Evolutionary conservation across 92 coral and sea anemone genomes (phyloP).

Genomic region (Blastomussa wellsi): DNA sequence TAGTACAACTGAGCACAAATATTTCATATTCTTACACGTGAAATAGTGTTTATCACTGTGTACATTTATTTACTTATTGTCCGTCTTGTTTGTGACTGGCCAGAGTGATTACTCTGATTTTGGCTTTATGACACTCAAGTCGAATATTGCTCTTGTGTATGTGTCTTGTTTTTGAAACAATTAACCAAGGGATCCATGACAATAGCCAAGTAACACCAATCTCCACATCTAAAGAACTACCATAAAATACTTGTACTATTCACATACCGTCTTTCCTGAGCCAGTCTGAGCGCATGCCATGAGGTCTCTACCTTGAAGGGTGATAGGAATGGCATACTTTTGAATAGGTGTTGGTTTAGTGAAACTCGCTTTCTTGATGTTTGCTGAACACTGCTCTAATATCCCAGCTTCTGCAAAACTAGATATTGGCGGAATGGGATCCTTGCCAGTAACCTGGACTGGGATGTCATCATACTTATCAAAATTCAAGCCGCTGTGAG

Average conservation of each 20-base stretch:
- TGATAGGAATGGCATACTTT: conserved; percentile 88
- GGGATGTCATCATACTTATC: conserved; percentile 90
- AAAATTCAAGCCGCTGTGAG: conserved; percentile 92
- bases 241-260: not conserved
- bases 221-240: no score
- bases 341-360: conserved; percentile 96
- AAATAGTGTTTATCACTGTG: no score
- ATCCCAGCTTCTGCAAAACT: conserved; percentile 80
- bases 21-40: no score
- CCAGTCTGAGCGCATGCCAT: conserved; percentile 99
- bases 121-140: no score
- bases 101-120: no score
- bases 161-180: no score
- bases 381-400: conserved; percentile 70
- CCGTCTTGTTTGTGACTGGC: no score
- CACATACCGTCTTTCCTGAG: conserved; percentile 95
- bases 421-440: conserved; percentile 65
- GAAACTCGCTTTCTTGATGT: conserved; percentile 79
- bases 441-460: conserved; percentile 79
- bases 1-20: no score
- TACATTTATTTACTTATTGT: no score
- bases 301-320: conserved; percentile 80
- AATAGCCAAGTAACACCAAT: no score
- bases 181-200: no score
- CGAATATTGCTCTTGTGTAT: no score